These are phyloP conservation scores for Druon quercuslanigerum DNA, from an alignment of 1,140 invertebrate genomes.

Conservation along the genomic window DNA sequence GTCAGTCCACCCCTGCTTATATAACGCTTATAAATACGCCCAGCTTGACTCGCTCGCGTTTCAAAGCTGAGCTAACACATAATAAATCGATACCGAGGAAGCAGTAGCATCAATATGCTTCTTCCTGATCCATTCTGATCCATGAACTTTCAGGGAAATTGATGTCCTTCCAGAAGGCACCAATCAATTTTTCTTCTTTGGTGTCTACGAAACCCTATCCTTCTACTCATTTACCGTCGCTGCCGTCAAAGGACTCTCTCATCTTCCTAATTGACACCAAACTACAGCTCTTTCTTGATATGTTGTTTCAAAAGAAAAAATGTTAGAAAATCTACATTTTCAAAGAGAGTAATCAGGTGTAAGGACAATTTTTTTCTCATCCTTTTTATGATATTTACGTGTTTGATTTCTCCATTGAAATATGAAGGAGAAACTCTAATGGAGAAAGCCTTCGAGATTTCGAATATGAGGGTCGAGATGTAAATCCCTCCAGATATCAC, in stretches of 20 bases:
- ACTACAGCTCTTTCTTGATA: neutral
- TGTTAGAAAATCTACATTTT: no score
- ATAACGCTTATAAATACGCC: slow-evolving; percentile 6
- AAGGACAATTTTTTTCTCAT: no score
- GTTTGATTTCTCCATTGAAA: no score
- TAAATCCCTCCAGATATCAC: no score
- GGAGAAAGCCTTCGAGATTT: no score
- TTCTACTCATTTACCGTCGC: neutral
- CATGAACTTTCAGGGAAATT: slow-evolving; percentile 2
- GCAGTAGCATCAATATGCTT: slow-evolving; percentile 14
- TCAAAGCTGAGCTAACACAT: slow-evolving; percentile 23
- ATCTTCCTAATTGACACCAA: neutral
- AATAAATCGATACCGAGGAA: slow-evolving; percentile 28
- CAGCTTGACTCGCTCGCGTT: slow-evolving; percentile 17
- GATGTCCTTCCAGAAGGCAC: slow-evolving; percentile 16
- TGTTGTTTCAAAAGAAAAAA: no score
- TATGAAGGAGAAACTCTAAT: no score
- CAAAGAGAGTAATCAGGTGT: no score
- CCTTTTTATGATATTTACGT: no score
- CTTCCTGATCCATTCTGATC: neutral
- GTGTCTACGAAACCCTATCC: neutral
- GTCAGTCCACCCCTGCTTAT: slow-evolving; percentile 7
- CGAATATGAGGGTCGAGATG: no score
- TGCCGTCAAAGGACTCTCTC: neutral
- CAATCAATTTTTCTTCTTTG: slow-evolving; percentile 16